phyloP scores from a whole-genome alignment of 2,888 invertebrate genomes.

The Parnassius apollo region DNA sequence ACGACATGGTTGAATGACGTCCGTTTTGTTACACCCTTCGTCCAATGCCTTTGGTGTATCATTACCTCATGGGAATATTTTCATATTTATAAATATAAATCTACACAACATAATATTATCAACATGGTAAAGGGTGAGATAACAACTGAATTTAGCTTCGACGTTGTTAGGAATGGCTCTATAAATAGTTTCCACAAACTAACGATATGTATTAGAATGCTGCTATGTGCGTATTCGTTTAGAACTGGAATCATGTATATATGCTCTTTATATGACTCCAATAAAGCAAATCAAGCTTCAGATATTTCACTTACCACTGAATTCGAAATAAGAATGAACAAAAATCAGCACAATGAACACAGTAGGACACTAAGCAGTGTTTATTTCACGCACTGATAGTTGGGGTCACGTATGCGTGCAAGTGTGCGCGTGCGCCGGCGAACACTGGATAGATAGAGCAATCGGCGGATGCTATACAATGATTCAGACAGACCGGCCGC shows the following conservation, averaged over 20 bases:
- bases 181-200: slow-evolving; percentile 16
- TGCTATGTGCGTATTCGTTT: slow-evolving; percentile 11
- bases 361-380: slow-evolving; percentile 52
- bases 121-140: slow-evolving; percentile 17
- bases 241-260: slow-evolving; percentile 5
- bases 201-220: slow-evolving; percentile 11
- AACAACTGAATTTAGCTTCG: slow-evolving; percentile 14
- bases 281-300: neutral
- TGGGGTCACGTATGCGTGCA: slow-evolving; percentile 56
- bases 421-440: slow-evolving; percentile 63
- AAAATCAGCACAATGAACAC: slow-evolving; percentile 36
- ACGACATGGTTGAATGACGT: slow-evolving; percentile 18
- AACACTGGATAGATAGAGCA: slow-evolving; percentile 42
- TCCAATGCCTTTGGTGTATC: slow-evolving; percentile 2
- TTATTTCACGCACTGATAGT: slow-evolving; percentile 60
- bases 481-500: slow-evolving; percentile 57
- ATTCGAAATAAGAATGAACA: neutral
- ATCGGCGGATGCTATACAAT: slow-evolving; percentile 56
- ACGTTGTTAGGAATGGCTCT: slow-evolving; percentile 7
- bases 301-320: slow-evolving; percentile 12
- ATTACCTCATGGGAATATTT: slow-evolving; percentile 12
- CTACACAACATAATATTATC: slow-evolving; percentile 1
- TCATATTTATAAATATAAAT: slow-evolving; percentile 16
- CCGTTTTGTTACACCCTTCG: slow-evolving; percentile 13
- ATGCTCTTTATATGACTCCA: slow-evolving; percentile 1